Conservation (phyloP, 1,140 invertebrate species). For the Phymastichus coffea region DNA sequence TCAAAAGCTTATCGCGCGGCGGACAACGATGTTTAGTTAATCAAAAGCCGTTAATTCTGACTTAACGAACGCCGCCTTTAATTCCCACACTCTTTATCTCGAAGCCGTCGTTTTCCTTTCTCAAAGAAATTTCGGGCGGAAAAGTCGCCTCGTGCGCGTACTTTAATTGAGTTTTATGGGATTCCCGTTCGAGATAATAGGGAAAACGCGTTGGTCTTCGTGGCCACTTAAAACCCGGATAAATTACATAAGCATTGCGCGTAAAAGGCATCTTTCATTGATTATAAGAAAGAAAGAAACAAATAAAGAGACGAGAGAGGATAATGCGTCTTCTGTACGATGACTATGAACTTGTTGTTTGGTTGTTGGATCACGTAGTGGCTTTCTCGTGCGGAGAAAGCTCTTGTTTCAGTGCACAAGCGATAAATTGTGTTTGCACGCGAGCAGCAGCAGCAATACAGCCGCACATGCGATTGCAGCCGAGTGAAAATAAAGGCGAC, state of each 20-base stretch:
- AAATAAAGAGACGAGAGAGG: background rate
- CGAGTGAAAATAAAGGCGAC: no score
- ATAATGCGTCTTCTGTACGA: constrained; percentile 15
- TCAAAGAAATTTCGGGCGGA: background rate
- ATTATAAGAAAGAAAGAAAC: no score
- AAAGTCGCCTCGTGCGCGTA: background rate
- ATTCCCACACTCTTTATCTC: constrained; percentile 21
- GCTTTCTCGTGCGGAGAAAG: constrained; percentile 18
- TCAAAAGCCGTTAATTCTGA: no score
- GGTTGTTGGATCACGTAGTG: constrained; percentile 10
- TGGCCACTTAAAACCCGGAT: no score
- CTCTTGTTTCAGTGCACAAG: constrained; percentile 19
- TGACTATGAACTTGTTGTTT: background rate
- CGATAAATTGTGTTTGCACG: constrained; percentile 9
- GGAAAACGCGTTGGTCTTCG: constrained; percentile 4
- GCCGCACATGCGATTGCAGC: no score
- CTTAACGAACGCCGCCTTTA: no score
- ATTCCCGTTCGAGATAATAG: constrained; percentile 25
- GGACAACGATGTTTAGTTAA: no score
- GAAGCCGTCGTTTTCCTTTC: no score
- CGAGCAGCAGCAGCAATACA: no score
- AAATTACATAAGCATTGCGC: no score
- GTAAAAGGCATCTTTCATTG: no score
- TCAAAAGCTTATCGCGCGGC: no score
- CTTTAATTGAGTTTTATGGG: constrained; percentile 23